Percentiles rank a stretch among this genome's conserved stretches.
These are phyloP conservation scores for Forbesichthys papilliferus DNA, from an alignment of 2,113 vertebrate genomes.

Conservation along the genomic window DNA sequence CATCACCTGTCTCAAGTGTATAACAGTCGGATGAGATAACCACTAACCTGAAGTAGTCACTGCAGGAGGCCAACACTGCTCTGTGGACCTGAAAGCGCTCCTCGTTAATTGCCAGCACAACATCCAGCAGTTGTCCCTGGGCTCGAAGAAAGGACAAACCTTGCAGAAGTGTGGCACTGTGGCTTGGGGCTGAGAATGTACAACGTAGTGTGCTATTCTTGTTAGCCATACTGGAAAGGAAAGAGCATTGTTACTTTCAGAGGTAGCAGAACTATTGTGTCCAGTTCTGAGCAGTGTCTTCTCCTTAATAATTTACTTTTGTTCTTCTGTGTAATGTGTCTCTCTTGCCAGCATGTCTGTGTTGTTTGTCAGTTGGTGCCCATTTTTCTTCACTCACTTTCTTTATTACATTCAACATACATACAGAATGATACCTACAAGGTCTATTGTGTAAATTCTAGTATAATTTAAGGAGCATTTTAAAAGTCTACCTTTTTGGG, in stretches of 20 bases:
- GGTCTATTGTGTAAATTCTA: too few relatives aligned
- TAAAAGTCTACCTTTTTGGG: too few relatives aligned
- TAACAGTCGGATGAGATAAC: constrained; percentile 12
- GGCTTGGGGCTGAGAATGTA: constrained; percentile 92
- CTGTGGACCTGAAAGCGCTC: constrained; percentile 94
- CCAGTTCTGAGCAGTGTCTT: too few relatives aligned
- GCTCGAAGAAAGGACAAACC: constrained; percentile 88
- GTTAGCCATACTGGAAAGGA: constrained; percentile 87
- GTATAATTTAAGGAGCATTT: too few relatives aligned
- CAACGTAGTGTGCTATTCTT: constrained; percentile 89
- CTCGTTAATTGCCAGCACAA: constrained; percentile 88
- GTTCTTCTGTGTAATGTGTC: too few relatives aligned
- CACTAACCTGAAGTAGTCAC: constrained; percentile 95
- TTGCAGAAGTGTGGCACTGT: constrained; percentile 90
- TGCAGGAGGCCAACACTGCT: constrained; percentile 96
- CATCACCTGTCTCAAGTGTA: constrained; percentile 24
- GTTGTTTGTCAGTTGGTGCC: too few relatives aligned
- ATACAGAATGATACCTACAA: too few relatives aligned
- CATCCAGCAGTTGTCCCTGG: constrained; percentile 93
- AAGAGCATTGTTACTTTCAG: neutral
- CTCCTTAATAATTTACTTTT: too few relatives aligned
- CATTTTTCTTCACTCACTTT: too few relatives aligned
- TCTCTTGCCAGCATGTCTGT: too few relatives aligned
- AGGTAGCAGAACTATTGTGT: neutral
- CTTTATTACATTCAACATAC: too few relatives aligned